Evolutionary conservation across 1,140 invertebrate genomes (phyloP).

Genomic region (Nymphalis io): DNA sequence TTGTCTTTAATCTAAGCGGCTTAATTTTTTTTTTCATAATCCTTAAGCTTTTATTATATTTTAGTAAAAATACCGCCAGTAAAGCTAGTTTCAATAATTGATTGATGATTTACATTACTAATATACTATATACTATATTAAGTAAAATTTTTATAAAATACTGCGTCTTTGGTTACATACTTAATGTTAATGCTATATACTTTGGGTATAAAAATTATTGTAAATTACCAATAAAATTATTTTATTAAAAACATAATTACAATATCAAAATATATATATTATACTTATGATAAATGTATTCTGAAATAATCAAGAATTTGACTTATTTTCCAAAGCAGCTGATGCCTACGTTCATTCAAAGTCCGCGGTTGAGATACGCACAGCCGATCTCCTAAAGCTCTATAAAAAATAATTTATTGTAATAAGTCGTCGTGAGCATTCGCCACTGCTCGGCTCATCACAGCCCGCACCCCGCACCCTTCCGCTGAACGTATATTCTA

Average conservation of each 20-base stretch:
- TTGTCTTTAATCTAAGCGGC: slow-evolving; percentile 12
- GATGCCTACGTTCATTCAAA: slow-evolving; percentile 60
- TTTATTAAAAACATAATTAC: too few species aligned
- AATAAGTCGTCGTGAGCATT: slow-evolving; percentile 78
- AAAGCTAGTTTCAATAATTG: background rate
- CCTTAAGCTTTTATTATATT: background rate
- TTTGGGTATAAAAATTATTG: too few species aligned
- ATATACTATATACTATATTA: too few species aligned
- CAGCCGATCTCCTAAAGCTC: slow-evolving; percentile 70
- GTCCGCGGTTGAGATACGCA: slow-evolving; percentile 56
- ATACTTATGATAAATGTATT: background rate
- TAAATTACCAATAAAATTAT: too few species aligned
- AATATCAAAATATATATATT: too few species aligned
- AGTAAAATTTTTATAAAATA: too few species aligned
- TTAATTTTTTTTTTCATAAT: slow-evolving; percentile 9
- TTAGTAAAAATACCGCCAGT: background rate
- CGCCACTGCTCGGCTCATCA: slow-evolving; percentile 72
- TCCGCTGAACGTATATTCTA: slow-evolving; percentile 64
- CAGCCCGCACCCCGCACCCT: slow-evolving; percentile 54
- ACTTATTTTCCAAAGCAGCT: slow-evolving; percentile 42
- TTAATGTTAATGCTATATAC: too few species aligned
- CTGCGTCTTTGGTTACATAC: too few species aligned
- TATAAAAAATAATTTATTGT: slow-evolving; percentile 79
- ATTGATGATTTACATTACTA: too few species aligned
- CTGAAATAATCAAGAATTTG: background rate